Conservation (phyloP, 2,797 vertebrate genomes). For the Erpetoichthys calabaricus region DNA sequence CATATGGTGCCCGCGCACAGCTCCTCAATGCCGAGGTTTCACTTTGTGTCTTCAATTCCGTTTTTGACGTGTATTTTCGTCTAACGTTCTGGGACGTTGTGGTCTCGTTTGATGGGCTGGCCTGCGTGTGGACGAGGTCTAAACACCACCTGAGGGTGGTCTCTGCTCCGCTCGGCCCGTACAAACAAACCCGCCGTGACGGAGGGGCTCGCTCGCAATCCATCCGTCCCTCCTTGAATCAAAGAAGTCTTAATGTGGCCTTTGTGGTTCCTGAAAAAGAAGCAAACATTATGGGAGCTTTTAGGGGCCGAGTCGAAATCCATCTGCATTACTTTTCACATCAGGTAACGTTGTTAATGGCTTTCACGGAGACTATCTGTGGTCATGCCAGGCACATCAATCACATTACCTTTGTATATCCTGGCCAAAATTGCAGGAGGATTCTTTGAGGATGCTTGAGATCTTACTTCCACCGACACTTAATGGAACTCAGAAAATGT, state of each 20-base stretch:
- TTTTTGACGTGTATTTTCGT: no score
- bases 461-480: not conserved
- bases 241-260: not conserved
- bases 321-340: constrained; percentile 4
- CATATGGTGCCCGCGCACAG: no score
- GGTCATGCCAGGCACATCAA: not conserved
- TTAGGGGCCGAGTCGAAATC: not conserved
- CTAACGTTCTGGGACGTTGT: no score
- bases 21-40: no score
- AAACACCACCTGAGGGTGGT: no score
- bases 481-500: not conserved
- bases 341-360: constrained; percentile 2
- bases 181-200: no score
- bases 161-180: no score
- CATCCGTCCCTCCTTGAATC: not conserved
- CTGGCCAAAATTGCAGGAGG: not conserved
- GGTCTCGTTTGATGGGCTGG: no score
- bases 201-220: no score
- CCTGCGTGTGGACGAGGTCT: no score
- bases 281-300: constrained; percentile 1
- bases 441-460: not conserved
- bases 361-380: not conserved
- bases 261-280: constrained; percentile 3
- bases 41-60: no score
- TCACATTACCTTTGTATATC: not conserved